Conservation (phyloP, 2,113 vertebrate species). For the Chloropsis hardwickii region DNA sequence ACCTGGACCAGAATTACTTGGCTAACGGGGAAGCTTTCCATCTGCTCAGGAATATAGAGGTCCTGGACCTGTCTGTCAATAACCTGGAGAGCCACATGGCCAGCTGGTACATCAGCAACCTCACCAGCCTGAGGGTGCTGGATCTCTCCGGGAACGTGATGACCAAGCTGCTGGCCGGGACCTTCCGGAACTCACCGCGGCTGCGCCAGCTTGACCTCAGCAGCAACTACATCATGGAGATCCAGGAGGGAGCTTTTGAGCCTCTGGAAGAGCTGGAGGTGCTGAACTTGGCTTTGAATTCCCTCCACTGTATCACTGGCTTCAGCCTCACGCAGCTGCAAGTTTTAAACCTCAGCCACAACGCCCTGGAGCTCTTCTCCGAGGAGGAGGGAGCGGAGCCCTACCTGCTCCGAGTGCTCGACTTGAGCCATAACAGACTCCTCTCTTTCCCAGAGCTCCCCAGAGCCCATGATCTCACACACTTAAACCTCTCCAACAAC, state of each 20-base stretch:
- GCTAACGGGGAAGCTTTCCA: slow-evolving; percentile 66
- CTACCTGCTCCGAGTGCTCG: slow-evolving; percentile 74
- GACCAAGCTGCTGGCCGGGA: slow-evolving; percentile 53
- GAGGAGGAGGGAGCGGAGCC: background rate
- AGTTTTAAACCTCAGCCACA: slow-evolving; percentile 77
- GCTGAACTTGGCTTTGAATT: slow-evolving; percentile 76
- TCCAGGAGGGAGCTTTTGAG: slow-evolving; percentile 74
- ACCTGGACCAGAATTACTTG: slow-evolving; percentile 63
- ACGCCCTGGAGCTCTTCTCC: slow-evolving; percentile 74
- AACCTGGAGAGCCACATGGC: slow-evolving; percentile 68
- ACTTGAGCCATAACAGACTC: slow-evolving; percentile 79
- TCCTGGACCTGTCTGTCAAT: slow-evolving; percentile 77
- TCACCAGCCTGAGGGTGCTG: slow-evolving; percentile 68
- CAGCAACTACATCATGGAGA: slow-evolving; percentile 74
- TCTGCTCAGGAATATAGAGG: slow-evolving; percentile 60
- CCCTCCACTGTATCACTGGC: slow-evolving; percentile 73
- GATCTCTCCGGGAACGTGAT: slow-evolving; percentile 73
- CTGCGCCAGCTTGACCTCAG: slow-evolving; percentile 70
- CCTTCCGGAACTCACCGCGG: slow-evolving; percentile 60
- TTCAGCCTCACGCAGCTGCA: slow-evolving; percentile 75
- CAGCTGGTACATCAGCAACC: slow-evolving; percentile 71
- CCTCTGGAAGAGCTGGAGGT: slow-evolving; percentile 62
- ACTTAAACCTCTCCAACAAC: slow-evolving; percentile 81
- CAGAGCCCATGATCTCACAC: slow-evolving; percentile 50
- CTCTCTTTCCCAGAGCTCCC: slow-evolving; percentile 75